These are phyloP conservation scores for Corythaixoides concolor DNA, from an alignment of 2,113 vertebrate genomes.

Conservation along the genomic window DNA sequence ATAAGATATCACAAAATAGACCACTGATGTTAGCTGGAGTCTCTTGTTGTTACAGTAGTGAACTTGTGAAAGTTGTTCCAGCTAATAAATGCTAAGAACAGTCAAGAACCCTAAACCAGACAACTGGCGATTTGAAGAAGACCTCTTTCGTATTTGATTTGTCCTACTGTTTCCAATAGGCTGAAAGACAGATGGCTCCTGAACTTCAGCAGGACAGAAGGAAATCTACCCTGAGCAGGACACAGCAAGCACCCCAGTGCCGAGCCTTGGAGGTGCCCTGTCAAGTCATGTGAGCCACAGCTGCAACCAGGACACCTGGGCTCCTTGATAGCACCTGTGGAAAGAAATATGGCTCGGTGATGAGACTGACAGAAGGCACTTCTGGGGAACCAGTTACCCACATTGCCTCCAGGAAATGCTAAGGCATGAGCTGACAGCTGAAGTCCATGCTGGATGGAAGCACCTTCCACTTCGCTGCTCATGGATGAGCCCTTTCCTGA, in stretches of 20 bases:
- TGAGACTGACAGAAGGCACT: neutral
- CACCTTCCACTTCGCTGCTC: neutral
- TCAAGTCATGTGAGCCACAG: neutral
- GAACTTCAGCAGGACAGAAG: neutral
- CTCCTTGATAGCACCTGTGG: neutral
- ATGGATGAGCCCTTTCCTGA: rapidly evolving
- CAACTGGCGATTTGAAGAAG: neutral
- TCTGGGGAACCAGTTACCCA: neutral
- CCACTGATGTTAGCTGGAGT: neutral
- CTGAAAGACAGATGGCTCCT: neutral
- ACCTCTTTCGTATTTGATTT: neutral
- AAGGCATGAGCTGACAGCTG: neutral
- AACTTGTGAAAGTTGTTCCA: neutral
- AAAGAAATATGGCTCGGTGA: neutral
- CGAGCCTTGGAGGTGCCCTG: neutral
- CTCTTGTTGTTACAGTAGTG: neutral
- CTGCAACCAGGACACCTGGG: neutral
- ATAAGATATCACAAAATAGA: neutral
- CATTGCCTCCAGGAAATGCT: too few species aligned
- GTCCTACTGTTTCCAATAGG: neutral
- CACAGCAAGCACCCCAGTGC: neutral
- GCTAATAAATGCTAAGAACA: neutral
- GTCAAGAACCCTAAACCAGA: neutral
- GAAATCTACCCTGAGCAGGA: neutral
- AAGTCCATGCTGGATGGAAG: neutral